Evolutionary conservation across 2,113 vertebrate genomes (phyloP), one percentile per base, ranked within the genome.

Genomic region (Eurystomus gularis): DNA sequence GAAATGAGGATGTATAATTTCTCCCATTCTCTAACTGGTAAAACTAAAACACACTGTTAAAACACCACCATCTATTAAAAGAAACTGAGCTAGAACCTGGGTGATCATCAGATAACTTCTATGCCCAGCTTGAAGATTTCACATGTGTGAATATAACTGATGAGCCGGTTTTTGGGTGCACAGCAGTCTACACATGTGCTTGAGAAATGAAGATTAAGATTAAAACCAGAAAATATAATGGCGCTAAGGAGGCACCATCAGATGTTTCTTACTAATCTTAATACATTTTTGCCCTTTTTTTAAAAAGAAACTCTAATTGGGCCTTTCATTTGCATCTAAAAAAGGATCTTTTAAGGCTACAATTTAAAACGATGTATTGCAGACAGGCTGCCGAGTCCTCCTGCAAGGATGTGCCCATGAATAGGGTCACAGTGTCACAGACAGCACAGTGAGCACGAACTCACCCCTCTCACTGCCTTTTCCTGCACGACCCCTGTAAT

Each of bases 381-480:
- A 97, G 96, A 96, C 95, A 96, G 96, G 77, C 92, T 95, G 96
- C 94, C 81, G 73, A 76, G 88, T 79, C 33, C 83, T 94, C 28
- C 94, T 94, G 96, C 88, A 39, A 29, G 83, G 91, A 89, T 91
- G 92, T 93, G 83, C 89, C 95, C 93, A 95, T 95, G 95, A 97
- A 96, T 64, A 88, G 93, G 96, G 94, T 96, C 93, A 97, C 71
- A 92, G 93, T 96, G 97, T 97, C 94, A 97, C 89, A 94, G 93
- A 96, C 92, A 78, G 95, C 94, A 71, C 61, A 73, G 95, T 68
- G 93, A 95, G 81, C 94, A 96, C 79, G 17, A 92, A 96, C 90
- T 91, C 95, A 64, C 94, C 91, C 93, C 88, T 92, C 95, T 90
- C 92, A 3, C 61, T 15, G 92, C 92, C 86, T 90, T 85, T 70